phyloP scores from a whole-genome alignment of 2,113 vertebrate genomes.

The Istiophorus platypterus region DNA sequence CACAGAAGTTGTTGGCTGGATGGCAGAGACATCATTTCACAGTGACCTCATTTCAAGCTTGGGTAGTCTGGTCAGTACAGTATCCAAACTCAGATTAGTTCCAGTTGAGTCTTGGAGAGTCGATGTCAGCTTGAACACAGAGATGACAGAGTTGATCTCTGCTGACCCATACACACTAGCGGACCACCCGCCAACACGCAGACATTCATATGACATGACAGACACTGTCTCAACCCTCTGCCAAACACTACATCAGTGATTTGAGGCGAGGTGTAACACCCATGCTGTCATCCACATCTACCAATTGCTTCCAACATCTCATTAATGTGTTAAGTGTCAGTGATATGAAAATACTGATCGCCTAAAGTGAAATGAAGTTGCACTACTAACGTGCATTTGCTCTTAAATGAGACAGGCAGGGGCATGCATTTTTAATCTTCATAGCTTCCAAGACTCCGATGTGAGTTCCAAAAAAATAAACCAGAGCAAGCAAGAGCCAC shows the following conservation, averaged over 20 bases:
- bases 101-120: constrained; percentile 4
- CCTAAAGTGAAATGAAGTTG: constrained; percentile 65
- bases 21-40: constrained; percentile 11
- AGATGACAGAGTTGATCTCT: constrained; percentile 23
- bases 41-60: constrained; percentile 23
- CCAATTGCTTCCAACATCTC: constrained; percentile 57
- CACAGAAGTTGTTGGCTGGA: constrained; percentile 9
- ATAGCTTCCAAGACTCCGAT: constrained; percentile 41
- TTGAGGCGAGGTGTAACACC: constrained; percentile 51
- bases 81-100: constrained; percentile 28
- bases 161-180: constrained; percentile 44
- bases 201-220: constrained; percentile 52
- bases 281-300: constrained; percentile 53
- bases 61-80: neutral
- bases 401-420: constrained; percentile 66
- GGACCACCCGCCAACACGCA: constrained; percentile 64
- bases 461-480: constrained; percentile 59
- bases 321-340: constrained; percentile 65
- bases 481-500: constrained; percentile 55
- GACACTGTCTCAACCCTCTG: constrained; percentile 34
- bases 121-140: neutral
- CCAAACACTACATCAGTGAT: constrained; percentile 55
- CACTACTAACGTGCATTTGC: constrained; percentile 54
- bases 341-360: constrained; percentile 69
- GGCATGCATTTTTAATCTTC: constrained; percentile 64